Percentiles rank a stretch among this genome's conserved stretches.
Evolutionary conservation across 1,140 invertebrate genomes (phyloP).

Genomic region (Caenorhabditis inopinata): DNA sequence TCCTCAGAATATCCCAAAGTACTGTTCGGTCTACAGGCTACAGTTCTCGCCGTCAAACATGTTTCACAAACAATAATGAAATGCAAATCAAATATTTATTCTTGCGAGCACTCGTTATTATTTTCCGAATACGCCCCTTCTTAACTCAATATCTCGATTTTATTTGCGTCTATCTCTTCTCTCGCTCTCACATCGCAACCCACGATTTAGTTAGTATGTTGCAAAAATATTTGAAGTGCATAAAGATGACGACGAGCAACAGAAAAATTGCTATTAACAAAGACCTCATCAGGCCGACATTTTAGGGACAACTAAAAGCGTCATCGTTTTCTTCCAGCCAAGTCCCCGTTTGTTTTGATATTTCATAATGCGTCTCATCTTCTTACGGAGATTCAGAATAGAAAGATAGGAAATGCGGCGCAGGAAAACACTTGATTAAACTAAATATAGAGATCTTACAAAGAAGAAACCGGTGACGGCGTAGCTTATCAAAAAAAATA

Average conservation of each 20-base stretch:
- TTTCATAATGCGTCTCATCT: no score
- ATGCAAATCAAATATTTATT: conserved; percentile 19
- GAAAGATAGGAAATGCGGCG: not conserved
- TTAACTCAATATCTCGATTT: conserved; percentile 14
- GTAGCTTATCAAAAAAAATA: no score
- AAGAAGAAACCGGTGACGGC: not conserved
- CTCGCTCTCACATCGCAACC: not conserved
- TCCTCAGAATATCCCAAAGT: not conserved
- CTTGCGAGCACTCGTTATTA: conserved; percentile 1
- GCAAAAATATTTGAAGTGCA: no score
- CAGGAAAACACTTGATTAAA: not conserved
- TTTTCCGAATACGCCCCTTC: not conserved
- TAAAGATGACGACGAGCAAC: not conserved
- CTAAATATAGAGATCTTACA: not conserved
- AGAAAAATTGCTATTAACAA: not conserved
- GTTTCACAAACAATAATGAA: not conserved
- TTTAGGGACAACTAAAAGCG: not conserved
- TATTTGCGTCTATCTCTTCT: not conserved
- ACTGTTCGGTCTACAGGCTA: not conserved
- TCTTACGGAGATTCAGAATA: no score
- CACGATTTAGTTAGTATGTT: conserved; percentile 12
- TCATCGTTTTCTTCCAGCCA: not conserved
- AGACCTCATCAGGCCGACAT: not conserved
- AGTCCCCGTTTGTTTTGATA: not conserved
- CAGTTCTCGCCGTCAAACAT: not conserved